Evolutionary conservation across 2,113 vertebrate genomes (phyloP).

Genomic region (Stigmatopora nigra): DNA sequence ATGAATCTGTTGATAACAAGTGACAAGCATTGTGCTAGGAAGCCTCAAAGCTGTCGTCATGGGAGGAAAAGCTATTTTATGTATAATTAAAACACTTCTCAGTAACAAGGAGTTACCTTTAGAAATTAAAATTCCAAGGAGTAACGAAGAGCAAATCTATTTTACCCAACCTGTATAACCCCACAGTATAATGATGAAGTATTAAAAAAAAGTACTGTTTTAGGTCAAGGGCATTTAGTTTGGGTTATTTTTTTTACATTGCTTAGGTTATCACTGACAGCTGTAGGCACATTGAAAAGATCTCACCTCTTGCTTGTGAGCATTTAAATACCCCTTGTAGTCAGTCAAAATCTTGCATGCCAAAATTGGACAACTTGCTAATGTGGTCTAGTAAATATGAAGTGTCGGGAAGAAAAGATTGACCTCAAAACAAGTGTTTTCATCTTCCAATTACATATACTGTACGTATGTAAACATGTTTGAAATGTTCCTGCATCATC

Average conservation of each 20-base stretch:
- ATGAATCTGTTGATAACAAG: slow-evolving; percentile 59
- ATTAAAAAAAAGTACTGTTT: slow-evolving; percentile 56
- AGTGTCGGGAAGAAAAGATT: not conserved
- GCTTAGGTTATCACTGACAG: slow-evolving; percentile 10
- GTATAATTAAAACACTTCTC: slow-evolving; percentile 35
- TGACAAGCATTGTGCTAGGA: slow-evolving; percentile 45
- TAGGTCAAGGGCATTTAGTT: slow-evolving; percentile 6
- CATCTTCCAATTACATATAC: not conserved
- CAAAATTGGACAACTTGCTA: slow-evolving; percentile 3
- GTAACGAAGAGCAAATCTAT: slow-evolving; percentile 11
- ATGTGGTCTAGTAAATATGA: not conserved
- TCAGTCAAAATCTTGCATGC: slow-evolving; percentile 1
- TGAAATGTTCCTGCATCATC: no score
- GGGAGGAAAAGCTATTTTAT: slow-evolving; percentile 17
- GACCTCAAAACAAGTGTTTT: not conserved
- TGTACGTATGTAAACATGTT: not conserved
- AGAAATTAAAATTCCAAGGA: slow-evolving; percentile 3
- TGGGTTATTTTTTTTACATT: slow-evolving; percentile 4
- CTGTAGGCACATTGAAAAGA: slow-evolving; percentile 4
- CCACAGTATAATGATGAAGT: slow-evolving; percentile 41
- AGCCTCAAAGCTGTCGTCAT: slow-evolving; percentile 15
- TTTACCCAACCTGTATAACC: slow-evolving; percentile 34
- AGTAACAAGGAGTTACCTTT: not conserved
- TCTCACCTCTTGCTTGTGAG: slow-evolving; percentile 1
- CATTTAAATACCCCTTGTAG: slow-evolving; percentile 2